phyloP scores from a whole-genome alignment of 2,888 invertebrate species.

The Platynereis dumerilii region DNA sequence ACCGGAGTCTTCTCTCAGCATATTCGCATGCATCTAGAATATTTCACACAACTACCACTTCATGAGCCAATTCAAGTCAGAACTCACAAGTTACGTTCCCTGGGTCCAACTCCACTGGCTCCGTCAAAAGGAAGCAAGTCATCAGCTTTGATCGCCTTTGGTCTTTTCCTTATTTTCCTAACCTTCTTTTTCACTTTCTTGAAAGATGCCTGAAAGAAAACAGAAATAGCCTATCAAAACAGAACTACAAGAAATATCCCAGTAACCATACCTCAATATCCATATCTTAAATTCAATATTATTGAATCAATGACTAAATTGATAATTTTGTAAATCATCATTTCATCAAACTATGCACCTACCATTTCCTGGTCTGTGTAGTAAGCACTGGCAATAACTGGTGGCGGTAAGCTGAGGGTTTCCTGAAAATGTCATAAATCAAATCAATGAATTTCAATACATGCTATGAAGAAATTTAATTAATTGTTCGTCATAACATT shows the following conservation, averaged over 20 bases:
- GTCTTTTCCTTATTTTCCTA: constrained; percentile 72
- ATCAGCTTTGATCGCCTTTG: constrained; percentile 73
- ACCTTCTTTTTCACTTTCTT: constrained; percentile 79
- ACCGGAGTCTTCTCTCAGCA: too few relatives aligned
- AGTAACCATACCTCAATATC: too few relatives aligned
- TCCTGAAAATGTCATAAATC: constrained; percentile 30
- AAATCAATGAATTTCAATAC: too few relatives aligned
- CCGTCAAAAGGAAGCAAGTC: constrained; percentile 66
- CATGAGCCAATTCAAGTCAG: too few relatives aligned
- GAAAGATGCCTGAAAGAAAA: constrained; percentile 66
- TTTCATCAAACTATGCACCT: neutral
- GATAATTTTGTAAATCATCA: neutral
- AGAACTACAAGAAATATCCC: neutral
- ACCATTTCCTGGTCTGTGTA: constrained; percentile 82
- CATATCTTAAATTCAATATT: neutral
- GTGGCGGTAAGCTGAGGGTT: constrained; percentile 72
- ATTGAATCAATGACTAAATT: neutral
- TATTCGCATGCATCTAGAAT: too few relatives aligned
- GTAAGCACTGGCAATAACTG: constrained; percentile 85
- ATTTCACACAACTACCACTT: too few relatives aligned
- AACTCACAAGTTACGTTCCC: too few relatives aligned
- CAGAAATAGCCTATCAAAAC: constrained; percentile 63
- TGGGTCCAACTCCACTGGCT: neutral
- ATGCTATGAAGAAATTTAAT: too few relatives aligned
- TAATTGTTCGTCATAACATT: too few relatives aligned